These are phyloP conservation scores for Rhadina sibilatrix DNA, from an alignment of 2,113 vertebrate genomes.

Conservation along the genomic window DNA sequence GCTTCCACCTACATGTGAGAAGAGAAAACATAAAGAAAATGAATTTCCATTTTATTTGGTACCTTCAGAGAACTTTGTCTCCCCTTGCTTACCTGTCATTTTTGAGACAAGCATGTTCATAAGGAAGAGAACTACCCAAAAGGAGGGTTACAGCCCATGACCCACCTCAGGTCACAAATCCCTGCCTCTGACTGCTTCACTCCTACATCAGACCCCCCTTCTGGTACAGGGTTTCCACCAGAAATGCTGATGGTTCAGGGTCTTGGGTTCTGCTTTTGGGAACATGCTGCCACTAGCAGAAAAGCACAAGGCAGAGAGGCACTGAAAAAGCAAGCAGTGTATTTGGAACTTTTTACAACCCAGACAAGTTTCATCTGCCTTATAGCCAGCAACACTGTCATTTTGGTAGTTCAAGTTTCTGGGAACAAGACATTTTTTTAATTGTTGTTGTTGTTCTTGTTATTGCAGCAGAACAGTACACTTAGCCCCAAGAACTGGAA, in stretches of 20 bases:
- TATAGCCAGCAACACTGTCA: neutral
- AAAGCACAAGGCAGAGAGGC: accelerated
- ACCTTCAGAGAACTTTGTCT: neutral
- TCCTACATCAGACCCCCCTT: neutral
- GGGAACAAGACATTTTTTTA: neutral
- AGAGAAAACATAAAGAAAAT: neutral
- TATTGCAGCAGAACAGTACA: neutral
- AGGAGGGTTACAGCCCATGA: neutral
- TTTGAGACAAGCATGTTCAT: neutral
- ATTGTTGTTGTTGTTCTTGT: neutral
- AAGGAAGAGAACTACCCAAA: neutral
- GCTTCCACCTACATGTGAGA: neutral
- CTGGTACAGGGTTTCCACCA: neutral
- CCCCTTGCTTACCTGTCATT: neutral
- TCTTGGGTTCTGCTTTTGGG: neutral
- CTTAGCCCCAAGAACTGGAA: neutral
- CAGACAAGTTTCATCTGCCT: neutral
- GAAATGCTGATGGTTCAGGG: neutral
- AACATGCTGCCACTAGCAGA: neutral
- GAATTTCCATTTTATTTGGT: neutral
- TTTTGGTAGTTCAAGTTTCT: neutral
- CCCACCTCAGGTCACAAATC: neutral
- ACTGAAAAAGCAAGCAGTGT: neutral
- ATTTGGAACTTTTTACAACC: neutral
- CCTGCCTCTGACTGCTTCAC: neutral